A percentile compares a stretch with the other conserved stretches of the same genome.
Evolutionary conservation across 2,113 vertebrate species (phyloP).

Genomic region (Andinoacara biseriatus): DNA sequence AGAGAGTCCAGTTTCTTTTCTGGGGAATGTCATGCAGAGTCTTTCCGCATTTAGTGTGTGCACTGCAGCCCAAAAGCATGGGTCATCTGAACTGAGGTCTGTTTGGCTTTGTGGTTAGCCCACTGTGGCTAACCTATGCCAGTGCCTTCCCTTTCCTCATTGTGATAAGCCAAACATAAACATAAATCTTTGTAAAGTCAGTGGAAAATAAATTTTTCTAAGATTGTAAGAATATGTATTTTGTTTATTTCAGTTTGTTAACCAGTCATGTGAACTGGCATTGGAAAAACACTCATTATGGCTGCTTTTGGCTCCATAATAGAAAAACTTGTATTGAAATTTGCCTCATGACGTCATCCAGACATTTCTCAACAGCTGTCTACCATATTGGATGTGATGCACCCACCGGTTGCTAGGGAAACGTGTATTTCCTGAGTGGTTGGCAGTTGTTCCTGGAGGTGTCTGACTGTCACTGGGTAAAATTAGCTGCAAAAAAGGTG

Average conservation of each 20-base stretch:
- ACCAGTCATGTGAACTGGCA: not conserved
- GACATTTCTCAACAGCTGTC: not conserved
- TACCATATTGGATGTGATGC: not conserved
- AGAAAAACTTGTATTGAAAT: not conserved
- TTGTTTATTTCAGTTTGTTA: not conserved
- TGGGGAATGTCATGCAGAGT: not conserved
- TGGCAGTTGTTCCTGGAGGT: not conserved
- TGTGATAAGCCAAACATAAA: not conserved
- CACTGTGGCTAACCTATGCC: not conserved
- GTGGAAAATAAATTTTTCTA: not conserved
- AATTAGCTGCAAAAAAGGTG: not conserved
- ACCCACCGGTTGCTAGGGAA: not conserved
- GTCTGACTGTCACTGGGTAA: not conserved
- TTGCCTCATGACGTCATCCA: no score
- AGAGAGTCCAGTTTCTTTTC: not conserved
- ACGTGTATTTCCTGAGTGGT: no score
- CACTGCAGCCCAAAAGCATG: not conserved
- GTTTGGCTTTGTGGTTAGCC: not conserved
- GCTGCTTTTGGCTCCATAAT: not conserved
- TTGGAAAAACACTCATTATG: not conserved
- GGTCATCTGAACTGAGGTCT: not conserved
- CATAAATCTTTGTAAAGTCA: not conserved
- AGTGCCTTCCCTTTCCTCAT: not conserved
- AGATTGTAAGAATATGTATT: not conserved
- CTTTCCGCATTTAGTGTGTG: not conserved